phyloP scores from a whole-genome alignment of 2,797 vertebrate genomes.

The Eupleurogrammus muticus region DNA sequence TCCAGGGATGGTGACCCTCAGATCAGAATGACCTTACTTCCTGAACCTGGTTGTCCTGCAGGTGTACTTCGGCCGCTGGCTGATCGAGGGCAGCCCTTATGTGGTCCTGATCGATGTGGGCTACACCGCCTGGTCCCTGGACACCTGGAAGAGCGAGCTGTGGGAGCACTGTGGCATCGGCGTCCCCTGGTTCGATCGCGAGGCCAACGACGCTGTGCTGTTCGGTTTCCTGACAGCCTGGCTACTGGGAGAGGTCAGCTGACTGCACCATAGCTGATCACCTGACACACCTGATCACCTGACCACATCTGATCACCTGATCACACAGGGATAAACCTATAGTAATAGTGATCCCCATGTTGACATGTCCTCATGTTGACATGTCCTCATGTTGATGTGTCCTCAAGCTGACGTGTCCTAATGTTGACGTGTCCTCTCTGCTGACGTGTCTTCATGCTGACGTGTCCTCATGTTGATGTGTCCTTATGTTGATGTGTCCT shows the following conservation, averaged over 20 bases:
- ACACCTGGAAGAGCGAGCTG: slow-evolving; percentile 93
- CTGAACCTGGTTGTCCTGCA: slow-evolving; percentile 50
- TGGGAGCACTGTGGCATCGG: slow-evolving; percentile 92
- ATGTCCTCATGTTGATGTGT: background rate
- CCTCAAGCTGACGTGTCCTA: background rate
- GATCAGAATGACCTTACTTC: too few species aligned
- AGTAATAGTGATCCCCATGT: too few species aligned
- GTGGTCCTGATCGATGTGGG: slow-evolving; percentile 93
- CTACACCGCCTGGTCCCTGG: slow-evolving; percentile 92
- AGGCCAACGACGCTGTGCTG: slow-evolving; percentile 93
- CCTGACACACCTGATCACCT: background rate
- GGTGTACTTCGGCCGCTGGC: slow-evolving; percentile 95
- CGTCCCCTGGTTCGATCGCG: slow-evolving; percentile 94
- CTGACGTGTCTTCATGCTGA: too few species aligned
- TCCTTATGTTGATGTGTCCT: background rate
- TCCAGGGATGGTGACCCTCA: too few species aligned
- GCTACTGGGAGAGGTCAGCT: slow-evolving; percentile 92
- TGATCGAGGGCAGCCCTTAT: slow-evolving; percentile 93
- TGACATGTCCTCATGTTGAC: background rate
- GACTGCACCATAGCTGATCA: too few species aligned
- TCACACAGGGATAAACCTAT: too few species aligned
- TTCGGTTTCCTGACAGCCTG: slow-evolving; percentile 95
- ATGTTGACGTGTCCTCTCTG: background rate
- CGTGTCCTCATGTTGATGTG: background rate
- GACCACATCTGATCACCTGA: background rate